Evolutionary conservation across 1,140 invertebrate species (phyloP).

Genomic region (Tetraneura akinire): DNA sequence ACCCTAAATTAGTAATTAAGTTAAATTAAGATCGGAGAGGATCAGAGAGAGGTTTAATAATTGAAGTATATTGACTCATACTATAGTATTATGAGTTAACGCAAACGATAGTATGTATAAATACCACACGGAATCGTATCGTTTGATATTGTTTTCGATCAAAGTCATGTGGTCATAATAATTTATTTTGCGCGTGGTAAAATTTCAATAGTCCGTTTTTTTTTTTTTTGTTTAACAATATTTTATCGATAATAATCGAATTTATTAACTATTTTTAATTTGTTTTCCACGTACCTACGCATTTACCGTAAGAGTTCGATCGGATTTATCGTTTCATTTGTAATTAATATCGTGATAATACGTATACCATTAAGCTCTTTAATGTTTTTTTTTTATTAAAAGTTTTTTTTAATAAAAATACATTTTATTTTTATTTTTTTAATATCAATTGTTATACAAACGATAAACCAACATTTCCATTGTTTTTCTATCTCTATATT

Average conservation of each 20-base stretch:
- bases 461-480: too few relatives aligned
- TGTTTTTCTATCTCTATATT: too few relatives aligned
- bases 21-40: slow-evolving; percentile 3
- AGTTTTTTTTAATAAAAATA: too few relatives aligned
- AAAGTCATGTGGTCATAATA: not conserved
- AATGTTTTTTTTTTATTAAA: too few relatives aligned
- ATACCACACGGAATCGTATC: not conserved
- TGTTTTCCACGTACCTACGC: not conserved
- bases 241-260: too few relatives aligned
- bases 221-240: too few relatives aligned
- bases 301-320: not conserved
- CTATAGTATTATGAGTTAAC: not conserved
- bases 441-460: too few relatives aligned
- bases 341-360: not conserved
- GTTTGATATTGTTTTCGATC: not conserved
- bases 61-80: slow-evolving; percentile 22
- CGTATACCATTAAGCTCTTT: not conserved
- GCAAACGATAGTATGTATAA: not conserved
- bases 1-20: not conserved
- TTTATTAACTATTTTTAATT: not conserved
- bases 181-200: too few relatives aligned
- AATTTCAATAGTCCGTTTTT: too few relatives aligned
- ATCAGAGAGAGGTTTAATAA: too few relatives aligned
- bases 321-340: not conserved
- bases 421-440: too few relatives aligned